Base-by-base conservation (phyloP, 2,888 invertebrate species). In the Drosophila prolongata region DNA sequence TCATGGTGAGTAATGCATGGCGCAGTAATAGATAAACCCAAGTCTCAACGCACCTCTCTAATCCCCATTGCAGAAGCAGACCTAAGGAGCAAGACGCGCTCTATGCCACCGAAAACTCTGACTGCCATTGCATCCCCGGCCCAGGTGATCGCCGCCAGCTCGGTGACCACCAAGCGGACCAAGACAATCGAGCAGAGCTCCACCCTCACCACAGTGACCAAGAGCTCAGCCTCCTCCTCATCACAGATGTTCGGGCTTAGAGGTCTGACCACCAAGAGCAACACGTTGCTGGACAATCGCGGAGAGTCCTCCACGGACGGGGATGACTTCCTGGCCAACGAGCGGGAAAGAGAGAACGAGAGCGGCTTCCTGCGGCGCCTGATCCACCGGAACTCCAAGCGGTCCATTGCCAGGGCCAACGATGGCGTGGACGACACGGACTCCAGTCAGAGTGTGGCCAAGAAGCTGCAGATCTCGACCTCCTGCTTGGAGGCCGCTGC, bases 351-450 rank as follows among this genome's bases (percentile, higher is more conserved):
- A n/a, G 89, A 90, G 76, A 58, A 94, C 93, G 92, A 94, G 93
- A 90, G 94, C 93, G 90, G 94, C 92, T 90, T 95, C 94, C 73
- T 96, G 89, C 95, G 95, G 62, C 93, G 96, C 74, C 91, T 96
- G 58, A 93, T 96, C 46, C 93, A 95, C 43, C 93, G 96, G 78
- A 95, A 95, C 81, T 96, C 95, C 60, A 95, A 95, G 35, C 95
- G 95, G 89, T 95, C 95, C 90, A 95, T 95, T 69, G 94, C 95
- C 79, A 93, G 94, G 66, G 89, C 91, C 9, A 83, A 74, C 6
- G 80, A 79, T 2, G 80, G 76, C 3, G 46, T 79, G 5, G 87
- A 93, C 67, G 91, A 90, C 30, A 8, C 76, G 11, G 91, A 91
- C 42, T 90, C 74, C n/a, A 86, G 81, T 58, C 81, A 80, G 64